phyloP scores from a whole-genome alignment of 2,113 vertebrate species.

The Aramus guarauna region DNA sequence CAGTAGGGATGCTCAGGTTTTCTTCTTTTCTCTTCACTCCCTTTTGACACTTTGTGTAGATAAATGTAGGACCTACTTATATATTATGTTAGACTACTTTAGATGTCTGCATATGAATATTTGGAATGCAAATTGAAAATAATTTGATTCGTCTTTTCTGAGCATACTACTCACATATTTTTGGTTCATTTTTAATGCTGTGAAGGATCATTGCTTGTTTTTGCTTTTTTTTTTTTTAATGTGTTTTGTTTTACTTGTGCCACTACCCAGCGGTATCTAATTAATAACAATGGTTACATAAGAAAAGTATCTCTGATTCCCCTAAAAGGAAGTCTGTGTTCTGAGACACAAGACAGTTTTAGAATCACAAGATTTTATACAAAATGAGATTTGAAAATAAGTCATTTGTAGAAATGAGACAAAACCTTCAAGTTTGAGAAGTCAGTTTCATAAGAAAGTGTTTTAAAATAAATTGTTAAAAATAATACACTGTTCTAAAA shows the following conservation, averaged over 20 bases:
- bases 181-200: not conserved
- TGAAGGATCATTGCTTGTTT: not conserved
- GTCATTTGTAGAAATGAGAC: not conserved
- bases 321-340: not conserved
- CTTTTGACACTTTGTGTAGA: not conserved
- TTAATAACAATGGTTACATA: not conserved
- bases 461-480: not conserved
- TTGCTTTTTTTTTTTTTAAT: not conserved
- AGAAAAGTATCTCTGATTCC: not conserved
- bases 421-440: not conserved
- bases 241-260: not conserved
- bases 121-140: not conserved
- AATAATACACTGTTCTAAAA: not conserved
- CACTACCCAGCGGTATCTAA: not conserved
- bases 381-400: not conserved
- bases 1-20: not conserved
- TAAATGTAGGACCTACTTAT: not conserved
- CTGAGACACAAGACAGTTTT: not conserved
- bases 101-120: not conserved
- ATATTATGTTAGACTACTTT: not conserved
- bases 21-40: not conserved
- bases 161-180: not conserved
- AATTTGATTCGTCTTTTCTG: not conserved
- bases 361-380: not conserved
- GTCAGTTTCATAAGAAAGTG: not conserved